These are phyloP conservation scores for Acronicta leporina DNA, from an alignment of 2,888 invertebrate genomes.

Conservation along the genomic window DNA sequence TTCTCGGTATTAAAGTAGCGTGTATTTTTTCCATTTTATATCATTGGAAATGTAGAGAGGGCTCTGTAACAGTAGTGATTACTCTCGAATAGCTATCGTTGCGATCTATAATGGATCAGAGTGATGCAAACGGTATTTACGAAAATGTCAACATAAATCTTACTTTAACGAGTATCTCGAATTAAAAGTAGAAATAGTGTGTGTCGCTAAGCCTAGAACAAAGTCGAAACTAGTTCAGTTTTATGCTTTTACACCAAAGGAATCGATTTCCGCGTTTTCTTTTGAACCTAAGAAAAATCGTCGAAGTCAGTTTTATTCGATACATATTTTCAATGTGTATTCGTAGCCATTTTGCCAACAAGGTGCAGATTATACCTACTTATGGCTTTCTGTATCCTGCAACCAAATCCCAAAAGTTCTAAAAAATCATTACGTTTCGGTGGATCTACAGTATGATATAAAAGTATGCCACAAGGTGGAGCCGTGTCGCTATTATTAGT, in stretches of 20 bases:
- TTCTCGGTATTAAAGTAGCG: conserved; percentile 19
- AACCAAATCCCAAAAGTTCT: too few species aligned
- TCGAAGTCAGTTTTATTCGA: too few species aligned
- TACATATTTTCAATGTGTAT: too few species aligned
- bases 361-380: too few species aligned
- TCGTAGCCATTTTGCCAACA: too few species aligned
- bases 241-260: conserved; percentile 6
- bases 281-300: background rate
- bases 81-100: conserved; percentile 38
- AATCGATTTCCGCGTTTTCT: conserved; percentile 11
- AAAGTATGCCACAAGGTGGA: too few species aligned
- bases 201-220: conserved; percentile 9
- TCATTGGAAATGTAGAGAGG: conserved; percentile 20
- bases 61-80: conserved; percentile 37
- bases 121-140: conserved; percentile 50
- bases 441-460: too few species aligned
- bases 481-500: too few species aligned
- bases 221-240: conserved; percentile 16
- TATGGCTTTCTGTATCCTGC: too few species aligned
- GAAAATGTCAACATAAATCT: conserved; percentile 55
- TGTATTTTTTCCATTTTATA: conserved; percentile 18
- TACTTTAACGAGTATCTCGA: conserved; percentile 46
- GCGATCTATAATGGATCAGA: conserved; percentile 41
- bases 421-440: too few species aligned
- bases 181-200: conserved; percentile 46